phyloP scores from a whole-genome alignment of 2,113 vertebrate species.

The Sorex araneus region DNA sequence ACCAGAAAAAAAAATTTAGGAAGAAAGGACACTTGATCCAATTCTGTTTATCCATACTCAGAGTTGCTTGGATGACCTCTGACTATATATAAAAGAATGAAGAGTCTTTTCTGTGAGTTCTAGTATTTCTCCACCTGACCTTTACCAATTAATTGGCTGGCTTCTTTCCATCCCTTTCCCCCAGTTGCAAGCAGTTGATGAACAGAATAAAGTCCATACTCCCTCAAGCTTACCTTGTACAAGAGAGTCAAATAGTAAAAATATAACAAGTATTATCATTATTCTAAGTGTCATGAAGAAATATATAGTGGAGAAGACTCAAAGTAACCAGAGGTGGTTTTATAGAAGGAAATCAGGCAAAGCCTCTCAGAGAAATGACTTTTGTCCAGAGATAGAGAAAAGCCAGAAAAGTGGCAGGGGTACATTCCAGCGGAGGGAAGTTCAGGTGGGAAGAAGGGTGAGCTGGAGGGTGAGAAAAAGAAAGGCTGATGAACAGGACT shows the following conservation, averaged over 20 bases:
- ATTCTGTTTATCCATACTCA: neutral
- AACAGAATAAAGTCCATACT: conserved; percentile 19
- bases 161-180: neutral
- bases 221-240: neutral
- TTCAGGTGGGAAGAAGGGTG: neutral
- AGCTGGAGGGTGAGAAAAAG: neutral
- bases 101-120: neutral
- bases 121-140: neutral
- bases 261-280: neutral
- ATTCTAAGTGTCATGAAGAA: neutral
- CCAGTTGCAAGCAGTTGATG: neutral
- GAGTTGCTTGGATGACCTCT: no score
- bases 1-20: neutral
- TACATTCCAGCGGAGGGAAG: neutral
- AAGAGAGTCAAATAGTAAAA: conserved; percentile 3
- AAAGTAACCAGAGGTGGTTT: neutral
- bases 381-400: neutral
- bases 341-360: neutral
- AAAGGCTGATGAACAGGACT: neutral
- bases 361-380: neutral
- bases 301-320: neutral
- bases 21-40: neutral
- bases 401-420: neutral
- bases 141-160: neutral
- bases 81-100: neutral